phyloP scores from a whole-genome alignment of 2,888 invertebrate genomes.

The Trichogramma dendrolimi region DNA sequence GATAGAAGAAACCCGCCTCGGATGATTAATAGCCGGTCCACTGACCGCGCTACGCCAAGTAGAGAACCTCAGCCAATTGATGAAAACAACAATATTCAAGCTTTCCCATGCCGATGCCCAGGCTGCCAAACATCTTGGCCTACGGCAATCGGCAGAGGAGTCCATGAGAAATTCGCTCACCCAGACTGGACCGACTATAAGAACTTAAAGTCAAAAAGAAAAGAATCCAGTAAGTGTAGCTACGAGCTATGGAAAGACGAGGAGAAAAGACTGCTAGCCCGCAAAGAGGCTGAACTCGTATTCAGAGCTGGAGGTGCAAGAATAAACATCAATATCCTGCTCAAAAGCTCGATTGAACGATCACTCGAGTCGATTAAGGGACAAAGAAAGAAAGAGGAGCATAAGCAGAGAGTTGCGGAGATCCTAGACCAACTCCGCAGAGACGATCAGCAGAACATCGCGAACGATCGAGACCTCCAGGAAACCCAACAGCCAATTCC shows the following conservation, averaged over 20 bases:
- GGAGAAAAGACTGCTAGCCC: slow-evolving; percentile 10
- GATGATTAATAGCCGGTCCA: no score
- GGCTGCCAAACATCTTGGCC: neutral
- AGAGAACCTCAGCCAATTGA: no score
- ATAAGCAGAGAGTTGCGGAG: slow-evolving; percentile 8
- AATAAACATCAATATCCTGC: neutral
- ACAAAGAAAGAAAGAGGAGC: slow-evolving; percentile 51
- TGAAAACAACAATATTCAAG: no score
- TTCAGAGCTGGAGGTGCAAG: neutral
- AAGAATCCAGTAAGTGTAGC: neutral
- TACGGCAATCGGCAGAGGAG: neutral
- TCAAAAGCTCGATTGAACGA: neutral
- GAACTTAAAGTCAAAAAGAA: neutral
- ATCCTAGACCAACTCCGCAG: neutral
- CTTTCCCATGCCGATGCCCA: neutral
- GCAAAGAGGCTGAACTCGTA: slow-evolving; percentile 10
- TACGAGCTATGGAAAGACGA: slow-evolving; percentile 10
- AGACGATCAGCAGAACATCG: neutral
- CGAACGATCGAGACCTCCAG: no score
- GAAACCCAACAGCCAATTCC: no score
- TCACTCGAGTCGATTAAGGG: slow-evolving; percentile 56
- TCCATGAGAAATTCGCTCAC: neutral
- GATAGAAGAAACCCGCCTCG: no score
- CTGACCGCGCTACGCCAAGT: no score
- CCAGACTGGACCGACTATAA: neutral